Evolutionary conservation across 2,113 vertebrate genomes (phyloP), one percentile per base, ranked within the genome.

Genomic region (Andinoacara biseriatus): DNA sequence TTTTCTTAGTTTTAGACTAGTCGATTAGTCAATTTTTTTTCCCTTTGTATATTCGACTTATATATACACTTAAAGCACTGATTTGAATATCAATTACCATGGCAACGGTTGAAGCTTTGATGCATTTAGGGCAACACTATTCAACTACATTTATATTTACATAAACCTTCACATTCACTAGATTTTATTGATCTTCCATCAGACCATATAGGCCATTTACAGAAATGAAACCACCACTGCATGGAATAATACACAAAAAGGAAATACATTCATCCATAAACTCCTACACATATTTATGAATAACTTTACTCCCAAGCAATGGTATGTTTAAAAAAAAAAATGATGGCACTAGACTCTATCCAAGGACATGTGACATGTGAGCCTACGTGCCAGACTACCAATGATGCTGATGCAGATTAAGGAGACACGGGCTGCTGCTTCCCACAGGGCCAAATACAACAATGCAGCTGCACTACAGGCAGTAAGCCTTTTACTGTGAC

Each of bases 381-480:
- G 81, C 80, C 88, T 58, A 31, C n/a, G 80, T 69, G 85, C 85
- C 87, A 93, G 85, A 86, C 86, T 83, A 86, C 87, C 91, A 83
- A 79, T 35, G 81, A 91, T 88, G 89, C 74, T 75, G 75, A 86
- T 90, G 87, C 89, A 90, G 86, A 92, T 92, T 87, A 89, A 86
- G 65, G 62, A 89, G 90, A 94, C 82, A 75, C 86, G 85, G 83
- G 75, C 84, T 90, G 87, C 67, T 40, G 72, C 82, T 90, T 93
- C 88, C 89, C 90, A 91, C 90, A 87, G 87, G 81, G 74, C 46
- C 58, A n/a, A 82, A 82, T 61, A 61, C 82, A 83, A 85, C 89
- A 81, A 87, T 77, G 81, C 63, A 57, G 74, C 14, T 22, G 77
- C 86, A 63, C 84, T 40, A 76, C 90, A 72, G 67, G 40, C 58